Conservation (phyloP, 2,797 vertebrate species). For the Pseudochirops cupreus region DNA sequence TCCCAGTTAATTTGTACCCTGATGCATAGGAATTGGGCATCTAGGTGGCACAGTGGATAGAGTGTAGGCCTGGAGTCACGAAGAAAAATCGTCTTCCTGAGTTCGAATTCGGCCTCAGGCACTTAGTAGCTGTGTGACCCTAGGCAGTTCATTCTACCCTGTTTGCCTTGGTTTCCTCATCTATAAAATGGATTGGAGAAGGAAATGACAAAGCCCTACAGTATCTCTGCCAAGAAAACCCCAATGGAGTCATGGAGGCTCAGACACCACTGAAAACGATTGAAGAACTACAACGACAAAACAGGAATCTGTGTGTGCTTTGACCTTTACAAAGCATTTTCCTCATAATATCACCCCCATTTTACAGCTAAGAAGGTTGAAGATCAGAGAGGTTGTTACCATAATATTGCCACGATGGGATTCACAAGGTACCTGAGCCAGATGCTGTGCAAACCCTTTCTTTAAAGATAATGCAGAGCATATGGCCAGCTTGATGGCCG, state of each 20-base stretch:
- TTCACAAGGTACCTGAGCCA: background rate
- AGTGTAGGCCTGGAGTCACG: background rate
- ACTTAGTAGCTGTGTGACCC: background rate
- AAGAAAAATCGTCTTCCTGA: background rate
- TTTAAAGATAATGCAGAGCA: conserved; percentile 56
- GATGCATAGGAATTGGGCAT: conserved; percentile 57
- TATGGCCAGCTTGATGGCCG: background rate
- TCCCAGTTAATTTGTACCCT: conserved; percentile 46
- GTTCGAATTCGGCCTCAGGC: background rate
- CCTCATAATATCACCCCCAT: background rate
- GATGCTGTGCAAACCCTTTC: conserved; percentile 8
- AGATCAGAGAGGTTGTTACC: background rate
- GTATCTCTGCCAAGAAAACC: background rate
- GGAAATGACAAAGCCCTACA: background rate
- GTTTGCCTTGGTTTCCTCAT: background rate
- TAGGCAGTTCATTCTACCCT: background rate
- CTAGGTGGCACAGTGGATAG: conserved; percentile 26
- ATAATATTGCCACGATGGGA: background rate
- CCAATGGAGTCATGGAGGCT: background rate
- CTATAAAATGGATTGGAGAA: background rate
- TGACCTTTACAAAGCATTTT: background rate
- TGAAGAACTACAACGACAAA: background rate
- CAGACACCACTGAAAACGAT: background rate
- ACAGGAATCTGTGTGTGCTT: background rate
- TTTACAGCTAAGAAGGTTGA: background rate